phyloP scores from a whole-genome alignment of 1,140 invertebrate species.

The Zaprionus taronus region DNA sequence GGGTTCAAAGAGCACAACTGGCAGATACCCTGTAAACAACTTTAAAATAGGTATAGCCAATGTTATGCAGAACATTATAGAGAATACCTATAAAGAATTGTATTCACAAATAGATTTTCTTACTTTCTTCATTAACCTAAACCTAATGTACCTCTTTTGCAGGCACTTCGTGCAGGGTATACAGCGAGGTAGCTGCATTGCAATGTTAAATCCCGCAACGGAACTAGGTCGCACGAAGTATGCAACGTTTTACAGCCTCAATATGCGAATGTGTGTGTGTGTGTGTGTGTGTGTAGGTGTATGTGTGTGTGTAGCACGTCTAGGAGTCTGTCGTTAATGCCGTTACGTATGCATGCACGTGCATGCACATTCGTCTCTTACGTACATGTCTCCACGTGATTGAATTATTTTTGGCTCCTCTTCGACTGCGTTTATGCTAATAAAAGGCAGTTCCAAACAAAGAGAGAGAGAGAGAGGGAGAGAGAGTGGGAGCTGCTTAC shows the following conservation, averaged over 20 bases:
- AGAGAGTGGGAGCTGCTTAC: background rate
- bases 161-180: conserved; percentile 7
- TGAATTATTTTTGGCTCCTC: conserved; percentile 29
- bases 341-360: conserved; percentile 28
- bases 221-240: conserved; percentile 60
- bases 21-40: background rate
- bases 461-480: background rate
- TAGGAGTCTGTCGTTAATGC: conserved; percentile 1
- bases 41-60: too few species aligned
- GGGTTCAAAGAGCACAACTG: background rate
- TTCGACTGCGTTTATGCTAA: conserved; percentile 20
- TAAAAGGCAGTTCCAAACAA: background rate
- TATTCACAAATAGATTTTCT: too few species aligned
- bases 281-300: background rate
- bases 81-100: too few species aligned
- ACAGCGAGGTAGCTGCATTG: conserved; percentile 22
- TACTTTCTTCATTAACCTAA: too few species aligned
- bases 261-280: background rate
- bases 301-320: background rate
- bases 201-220: conserved; percentile 3
- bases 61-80: too few species aligned
- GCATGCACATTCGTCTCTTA: conserved; percentile 25
- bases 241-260: conserved; percentile 23
- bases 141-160: background rate
- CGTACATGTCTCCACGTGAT: conserved; percentile 25